Evolutionary conservation across 2,113 vertebrate genomes (phyloP).

Genomic region (Paradisaea rubra): DNA sequence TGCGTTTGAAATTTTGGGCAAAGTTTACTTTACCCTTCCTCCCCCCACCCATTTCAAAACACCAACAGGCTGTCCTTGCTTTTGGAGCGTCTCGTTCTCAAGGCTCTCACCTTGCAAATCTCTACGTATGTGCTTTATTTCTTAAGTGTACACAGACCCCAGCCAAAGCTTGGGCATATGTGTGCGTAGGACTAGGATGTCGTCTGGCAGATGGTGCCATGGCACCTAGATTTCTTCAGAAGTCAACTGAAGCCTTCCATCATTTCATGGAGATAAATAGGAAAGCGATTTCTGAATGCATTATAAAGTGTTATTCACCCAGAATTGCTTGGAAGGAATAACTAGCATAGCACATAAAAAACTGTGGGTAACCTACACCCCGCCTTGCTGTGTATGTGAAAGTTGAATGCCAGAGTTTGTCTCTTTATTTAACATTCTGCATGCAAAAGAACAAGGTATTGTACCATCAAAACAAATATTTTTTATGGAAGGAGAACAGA

Average conservation of each 20-base stretch:
- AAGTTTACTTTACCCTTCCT: not conserved
- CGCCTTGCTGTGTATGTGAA: not conserved
- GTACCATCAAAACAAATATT: not conserved
- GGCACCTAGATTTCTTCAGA: conserved; percentile 12
- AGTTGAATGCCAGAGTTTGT: not conserved
- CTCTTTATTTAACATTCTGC: not conserved
- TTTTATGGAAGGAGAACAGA: not conserved
- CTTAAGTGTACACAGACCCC: conserved; percentile 10
- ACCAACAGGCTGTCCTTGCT: not conserved
- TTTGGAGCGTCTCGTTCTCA: conserved; percentile 8
- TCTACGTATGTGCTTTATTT: conserved; percentile 27
- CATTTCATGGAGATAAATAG: conserved; percentile 16
- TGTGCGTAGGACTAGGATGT: conserved; percentile 44
- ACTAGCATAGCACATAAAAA: not conserved
- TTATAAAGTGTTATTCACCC: conserved; percentile 4
- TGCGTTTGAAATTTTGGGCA: not conserved
- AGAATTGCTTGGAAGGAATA: not conserved
- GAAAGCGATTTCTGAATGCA: conserved; percentile 18
- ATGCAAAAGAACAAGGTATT: not conserved
- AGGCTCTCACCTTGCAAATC: conserved; percentile 51
- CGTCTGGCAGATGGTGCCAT: conserved; percentile 44
- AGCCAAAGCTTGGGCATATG: conserved; percentile 43
- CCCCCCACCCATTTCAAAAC: not conserved
- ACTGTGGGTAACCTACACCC: not conserved
- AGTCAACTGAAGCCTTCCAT: conserved; percentile 25